Conservation (phyloP, 2,888 invertebrate genomes). For the Drosophila ustulata region DNA sequence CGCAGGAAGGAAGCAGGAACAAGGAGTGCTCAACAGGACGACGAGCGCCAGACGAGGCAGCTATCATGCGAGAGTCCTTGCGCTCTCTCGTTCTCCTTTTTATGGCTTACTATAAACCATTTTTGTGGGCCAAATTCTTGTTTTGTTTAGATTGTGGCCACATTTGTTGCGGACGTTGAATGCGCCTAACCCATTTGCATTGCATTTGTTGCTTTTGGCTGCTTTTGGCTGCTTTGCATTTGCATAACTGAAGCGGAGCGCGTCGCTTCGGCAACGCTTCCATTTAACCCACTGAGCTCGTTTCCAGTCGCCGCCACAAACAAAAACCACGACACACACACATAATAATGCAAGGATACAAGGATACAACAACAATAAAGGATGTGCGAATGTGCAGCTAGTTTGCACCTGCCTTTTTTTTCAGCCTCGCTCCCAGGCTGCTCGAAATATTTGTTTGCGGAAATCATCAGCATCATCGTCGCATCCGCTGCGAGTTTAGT, state of each 20-base stretch:
- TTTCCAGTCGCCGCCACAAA: slow-evolving; percentile 58
- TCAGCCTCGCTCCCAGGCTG: not conserved
- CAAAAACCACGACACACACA: slow-evolving; percentile 42
- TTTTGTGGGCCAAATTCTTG: slow-evolving; percentile 55
- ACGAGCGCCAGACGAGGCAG: slow-evolving; percentile 20
- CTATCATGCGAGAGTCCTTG: slow-evolving; percentile 18
- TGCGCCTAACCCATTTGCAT: slow-evolving; percentile 58
- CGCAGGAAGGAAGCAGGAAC: slow-evolving; percentile 47
- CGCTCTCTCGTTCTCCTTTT: not conserved
- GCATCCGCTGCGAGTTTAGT: slow-evolving; percentile 66
- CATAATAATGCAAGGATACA: not conserved
- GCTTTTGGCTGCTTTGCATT: slow-evolving; percentile 43
- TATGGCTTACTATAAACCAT: slow-evolving; percentile 40
- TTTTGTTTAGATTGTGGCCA: slow-evolving; percentile 49
- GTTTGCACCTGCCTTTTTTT: slow-evolving; percentile 52
- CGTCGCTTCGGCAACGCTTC: slow-evolving; percentile 51
- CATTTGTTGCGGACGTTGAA: slow-evolving; percentile 53
- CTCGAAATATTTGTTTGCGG: slow-evolving; percentile 77
- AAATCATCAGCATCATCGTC: slow-evolving; percentile 77
- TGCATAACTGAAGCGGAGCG: slow-evolving; percentile 45
- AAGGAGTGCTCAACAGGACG: slow-evolving; percentile 28
- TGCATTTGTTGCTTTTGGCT: not conserved
- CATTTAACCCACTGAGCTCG: slow-evolving; percentile 77
- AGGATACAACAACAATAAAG: slow-evolving; percentile 3
- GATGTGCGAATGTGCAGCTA: slow-evolving; percentile 12